Base-by-base conservation (phyloP, 1,140 invertebrate species). In the Zaprionus tsacasi region DNA sequence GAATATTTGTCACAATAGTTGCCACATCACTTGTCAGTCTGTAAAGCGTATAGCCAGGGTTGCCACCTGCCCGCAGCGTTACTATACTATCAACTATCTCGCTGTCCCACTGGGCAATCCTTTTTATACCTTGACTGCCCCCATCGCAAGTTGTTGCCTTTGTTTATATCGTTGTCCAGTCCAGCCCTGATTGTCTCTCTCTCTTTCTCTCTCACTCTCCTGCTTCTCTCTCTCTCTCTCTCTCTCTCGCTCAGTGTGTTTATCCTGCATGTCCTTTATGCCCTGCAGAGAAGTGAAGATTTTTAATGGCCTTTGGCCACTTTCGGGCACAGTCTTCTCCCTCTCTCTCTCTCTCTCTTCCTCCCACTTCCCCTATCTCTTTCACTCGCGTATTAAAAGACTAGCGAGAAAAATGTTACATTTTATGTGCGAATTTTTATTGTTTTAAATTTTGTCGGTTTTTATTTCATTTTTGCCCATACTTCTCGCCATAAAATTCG, bases 381-480 rank as follows among this genome's bases (percentile, higher is more conserved):
- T 6, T 7, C 68, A 60, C 70, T 65, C 38, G 56, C 69, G 81
- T 77, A 82, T 76, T 79, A 64, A 75, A 75, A 61, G 52, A 70
- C 72, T 77, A 61, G 63, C 57, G 36, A 60, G 27, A 55, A 33
- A 55, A 65, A 56, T 52, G 69, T 73, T 66, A 76, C 68, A 79
- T 82, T 85, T 85, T 86, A 85, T 86, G 78, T 68, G 57, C 60
- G 66, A 70, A 85, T 85, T 85, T 85, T 86, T 85, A 85, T 86
- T 86, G 79, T 85, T 85, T 86, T 85, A 78, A 81, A 85, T 75
- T 85, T 78, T 78, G 43, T 52, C 40, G 38, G 55, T 48, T 57
- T 68, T 68, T 58, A 48, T 50, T 58, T 58, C 25, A 48, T 48
- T 48, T 48, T 48, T 48, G 45, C 15, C 15, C 45, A 48, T 48